Conservation (phyloP, 2,888 invertebrate genomes). For the Drosophila seclusa region DNA sequence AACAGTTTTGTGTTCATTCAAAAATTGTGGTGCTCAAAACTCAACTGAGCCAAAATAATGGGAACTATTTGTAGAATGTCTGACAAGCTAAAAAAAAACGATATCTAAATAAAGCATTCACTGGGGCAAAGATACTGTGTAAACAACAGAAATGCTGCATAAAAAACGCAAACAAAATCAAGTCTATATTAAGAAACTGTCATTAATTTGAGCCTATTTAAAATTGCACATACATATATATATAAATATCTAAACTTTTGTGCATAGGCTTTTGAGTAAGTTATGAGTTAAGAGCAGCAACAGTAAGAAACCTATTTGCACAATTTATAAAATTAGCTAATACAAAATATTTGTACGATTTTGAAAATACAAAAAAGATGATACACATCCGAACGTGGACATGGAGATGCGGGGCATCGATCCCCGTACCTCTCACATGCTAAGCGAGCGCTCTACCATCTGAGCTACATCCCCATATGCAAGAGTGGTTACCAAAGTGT, state of each 20-base stretch:
- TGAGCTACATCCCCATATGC: constrained; percentile 84
- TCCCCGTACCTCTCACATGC: constrained; percentile 85
- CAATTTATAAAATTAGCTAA: not conserved
- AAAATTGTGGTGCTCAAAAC: not conserved
- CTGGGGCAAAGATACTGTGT: not conserved
- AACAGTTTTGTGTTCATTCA: constrained; percentile 10
- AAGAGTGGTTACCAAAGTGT: fast-evolving
- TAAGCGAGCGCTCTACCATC: constrained; percentile 85
- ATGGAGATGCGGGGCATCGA: constrained; percentile 85
- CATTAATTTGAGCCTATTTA: not conserved
- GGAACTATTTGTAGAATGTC: not conserved
- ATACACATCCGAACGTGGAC: too few species aligned
- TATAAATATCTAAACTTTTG: not conserved
- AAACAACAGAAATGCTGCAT: not conserved
- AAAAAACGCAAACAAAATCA: not conserved
- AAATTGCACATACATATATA: not conserved
- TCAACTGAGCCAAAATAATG: not conserved
- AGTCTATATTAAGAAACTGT: not conserved
- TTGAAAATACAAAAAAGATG: not conserved
- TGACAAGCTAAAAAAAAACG: not conserved
- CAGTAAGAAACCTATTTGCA: not conserved
- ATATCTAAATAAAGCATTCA: not conserved
- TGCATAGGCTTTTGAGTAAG: not conserved
- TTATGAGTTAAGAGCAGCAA: not conserved
- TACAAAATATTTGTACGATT: not conserved